Percentiles rank a stretch among this genome's conserved stretches.
These are phyloP conservation scores for Hippocampus barbouri DNA, from an alignment of 2,113 vertebrate species.

Conservation along the genomic window DNA sequence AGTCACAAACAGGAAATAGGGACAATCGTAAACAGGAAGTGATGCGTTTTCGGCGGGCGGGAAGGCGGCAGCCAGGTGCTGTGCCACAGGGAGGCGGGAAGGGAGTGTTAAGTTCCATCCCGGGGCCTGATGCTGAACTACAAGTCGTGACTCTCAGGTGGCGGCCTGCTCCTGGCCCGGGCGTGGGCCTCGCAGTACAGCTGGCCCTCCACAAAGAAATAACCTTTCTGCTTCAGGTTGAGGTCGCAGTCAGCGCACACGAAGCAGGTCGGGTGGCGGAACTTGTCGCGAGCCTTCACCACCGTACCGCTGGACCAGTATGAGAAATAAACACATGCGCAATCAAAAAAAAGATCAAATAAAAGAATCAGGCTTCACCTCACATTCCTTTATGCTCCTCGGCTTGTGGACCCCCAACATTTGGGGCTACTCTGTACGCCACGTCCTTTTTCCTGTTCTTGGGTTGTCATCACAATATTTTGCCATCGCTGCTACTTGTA, in stretches of 20 bases:
- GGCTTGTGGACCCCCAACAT: no score
- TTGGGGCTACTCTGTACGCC: no score
- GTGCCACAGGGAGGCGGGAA: neutral
- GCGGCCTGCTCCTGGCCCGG: slow-evolving; percentile 82
- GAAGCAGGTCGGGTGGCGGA: slow-evolving; percentile 91
- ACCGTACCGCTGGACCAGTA: slow-evolving; percentile 80
- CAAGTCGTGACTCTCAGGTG: slow-evolving; percentile 82
- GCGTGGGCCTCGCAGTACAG: slow-evolving; percentile 95
- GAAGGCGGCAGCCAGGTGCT: slow-evolving; percentile 76
- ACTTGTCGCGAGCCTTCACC: slow-evolving; percentile 92
- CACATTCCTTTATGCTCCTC: no score
- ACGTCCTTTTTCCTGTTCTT: no score
- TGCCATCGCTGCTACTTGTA: no score
- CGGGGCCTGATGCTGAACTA: neutral
- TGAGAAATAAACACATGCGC: neutral
- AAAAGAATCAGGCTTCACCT: neutral
- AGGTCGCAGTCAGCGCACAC: slow-evolving; percentile 91
- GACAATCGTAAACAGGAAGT: neutral
- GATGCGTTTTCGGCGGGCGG: slow-evolving; percentile 71
- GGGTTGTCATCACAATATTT: no score
- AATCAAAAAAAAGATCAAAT: slow-evolving; percentile 8
- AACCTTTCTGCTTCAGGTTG: slow-evolving; percentile 96
- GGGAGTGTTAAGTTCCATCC: neutral
- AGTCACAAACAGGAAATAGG: neutral
- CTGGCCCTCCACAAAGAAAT: slow-evolving; percentile 93